Percentiles rank a stretch among this genome's conserved stretches.
Evolutionary conservation across 2,797 vertebrate genomes (phyloP).

Genomic region (Fringilla coelebs): DNA sequence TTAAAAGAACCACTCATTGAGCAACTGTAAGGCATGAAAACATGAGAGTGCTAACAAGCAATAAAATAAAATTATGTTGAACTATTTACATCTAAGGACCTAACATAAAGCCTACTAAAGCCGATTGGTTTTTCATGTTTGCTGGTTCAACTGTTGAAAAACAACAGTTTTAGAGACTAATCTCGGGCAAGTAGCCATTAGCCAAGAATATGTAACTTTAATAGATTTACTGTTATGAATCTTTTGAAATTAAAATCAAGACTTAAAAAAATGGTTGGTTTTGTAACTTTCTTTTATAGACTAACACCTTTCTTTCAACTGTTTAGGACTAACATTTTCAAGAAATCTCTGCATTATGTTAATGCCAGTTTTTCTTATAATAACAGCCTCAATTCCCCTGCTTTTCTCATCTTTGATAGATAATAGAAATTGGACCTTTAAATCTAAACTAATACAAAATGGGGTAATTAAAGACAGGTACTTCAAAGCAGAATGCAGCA

Average conservation of each 20-base stretch:
- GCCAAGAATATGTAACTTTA: neutral
- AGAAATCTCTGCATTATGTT: neutral
- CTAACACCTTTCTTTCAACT: neutral
- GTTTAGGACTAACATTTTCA: neutral
- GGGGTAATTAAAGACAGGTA: neutral
- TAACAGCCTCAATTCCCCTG: neutral
- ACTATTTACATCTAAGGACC: neutral
- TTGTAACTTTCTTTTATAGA: neutral
- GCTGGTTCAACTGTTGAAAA: constrained; percentile 7
- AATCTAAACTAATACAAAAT: neutral
- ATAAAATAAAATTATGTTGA: constrained; percentile 44
- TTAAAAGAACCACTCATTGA: constrained; percentile 22
- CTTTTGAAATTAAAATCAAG: neutral
- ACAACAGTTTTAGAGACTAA: neutral
- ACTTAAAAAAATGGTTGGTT: neutral
- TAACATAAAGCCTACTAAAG: neutral
- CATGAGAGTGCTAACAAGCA: constrained; percentile 31
- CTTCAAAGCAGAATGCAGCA: neutral
- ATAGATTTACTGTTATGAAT: neutral
- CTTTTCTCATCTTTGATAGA: neutral
- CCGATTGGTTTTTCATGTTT: neutral
- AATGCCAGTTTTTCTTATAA: neutral
- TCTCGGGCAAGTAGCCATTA: neutral
- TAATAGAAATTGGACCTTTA: neutral
- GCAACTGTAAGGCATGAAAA: neutral